These are phyloP conservation scores for Cataglyphis livida DNA, from an alignment of 2,888 invertebrate species.

Conservation along the genomic window DNA sequence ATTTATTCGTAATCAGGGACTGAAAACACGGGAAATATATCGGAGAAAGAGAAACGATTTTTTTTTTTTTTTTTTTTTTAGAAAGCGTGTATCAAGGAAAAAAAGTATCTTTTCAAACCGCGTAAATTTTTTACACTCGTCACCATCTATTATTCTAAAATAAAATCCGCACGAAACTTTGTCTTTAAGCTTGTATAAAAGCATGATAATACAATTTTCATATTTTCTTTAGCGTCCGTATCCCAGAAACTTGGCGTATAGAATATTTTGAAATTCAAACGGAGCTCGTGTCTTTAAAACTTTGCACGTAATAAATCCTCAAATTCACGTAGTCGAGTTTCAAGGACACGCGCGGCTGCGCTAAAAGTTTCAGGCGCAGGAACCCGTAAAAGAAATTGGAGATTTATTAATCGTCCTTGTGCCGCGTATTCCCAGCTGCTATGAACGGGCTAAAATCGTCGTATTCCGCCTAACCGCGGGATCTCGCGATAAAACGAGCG, in stretches of 20 bases:
- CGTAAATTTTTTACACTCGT: conserved; percentile 11
- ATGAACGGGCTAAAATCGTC: conserved; percentile 9
- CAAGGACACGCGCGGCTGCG: not conserved
- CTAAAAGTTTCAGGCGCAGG: conserved; percentile 10
- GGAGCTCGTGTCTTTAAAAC: conserved; percentile 10
- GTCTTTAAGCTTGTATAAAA: not conserved
- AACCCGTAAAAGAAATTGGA: conserved; percentile 24
- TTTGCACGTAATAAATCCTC: conserved; percentile 22
- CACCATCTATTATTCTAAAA: not conserved
- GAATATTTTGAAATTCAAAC: conserved; percentile 6
- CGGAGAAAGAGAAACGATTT: not conserved
- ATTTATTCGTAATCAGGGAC: conserved; percentile 19
- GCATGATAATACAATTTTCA: not conserved
- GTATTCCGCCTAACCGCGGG: not conserved
- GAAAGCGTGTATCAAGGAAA: not conserved
- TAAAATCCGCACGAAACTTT: not conserved
- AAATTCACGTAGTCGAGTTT: not conserved
- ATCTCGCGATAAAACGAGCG: not conserved
- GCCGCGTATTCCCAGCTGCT: not conserved
- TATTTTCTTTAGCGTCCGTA: not conserved
- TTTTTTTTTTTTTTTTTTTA: not conserved
- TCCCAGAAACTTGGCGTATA: not conserved
- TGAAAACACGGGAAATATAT: conserved; percentile 16
- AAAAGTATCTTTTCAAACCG: too few relatives aligned
- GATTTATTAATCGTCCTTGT: conserved; percentile 35